Evolutionary conservation across 2,797 vertebrate species (phyloP).

Genomic region (Sebastes minor): DNA sequence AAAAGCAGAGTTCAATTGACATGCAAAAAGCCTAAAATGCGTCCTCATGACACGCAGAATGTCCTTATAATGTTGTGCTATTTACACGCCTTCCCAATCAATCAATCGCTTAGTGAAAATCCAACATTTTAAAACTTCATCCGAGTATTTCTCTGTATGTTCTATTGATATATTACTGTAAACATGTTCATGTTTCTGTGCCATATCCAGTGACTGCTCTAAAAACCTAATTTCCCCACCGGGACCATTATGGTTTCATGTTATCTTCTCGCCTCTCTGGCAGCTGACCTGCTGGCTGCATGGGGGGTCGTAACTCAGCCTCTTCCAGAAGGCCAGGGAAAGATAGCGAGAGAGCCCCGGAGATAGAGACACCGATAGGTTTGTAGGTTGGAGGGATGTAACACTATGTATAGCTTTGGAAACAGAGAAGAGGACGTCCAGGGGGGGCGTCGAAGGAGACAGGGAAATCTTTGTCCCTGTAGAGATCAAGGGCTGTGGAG

Average conservation of each 20-base stretch:
- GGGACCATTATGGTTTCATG: constrained; percentile 26
- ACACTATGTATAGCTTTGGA: constrained; percentile 60
- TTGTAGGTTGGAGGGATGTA: neutral
- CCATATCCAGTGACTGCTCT: neutral
- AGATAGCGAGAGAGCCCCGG: neutral
- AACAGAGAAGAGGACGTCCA: constrained; percentile 39
- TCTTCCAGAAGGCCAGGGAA: constrained; percentile 7
- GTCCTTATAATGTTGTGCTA: too few species aligned
- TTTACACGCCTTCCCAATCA: too few species aligned
- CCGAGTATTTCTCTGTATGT: neutral
- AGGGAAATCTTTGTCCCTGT: neutral
- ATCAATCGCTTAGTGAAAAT: too few species aligned
- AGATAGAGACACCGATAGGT: neutral
- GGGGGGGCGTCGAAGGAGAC: neutral
- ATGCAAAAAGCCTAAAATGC: too few species aligned
- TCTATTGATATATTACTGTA: neutral
- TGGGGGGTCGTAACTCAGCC: constrained; percentile 1
- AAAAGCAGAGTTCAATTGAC: fast-evolving
- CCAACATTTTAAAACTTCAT: neutral
- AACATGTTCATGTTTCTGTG: neutral
- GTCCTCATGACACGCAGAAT: too few species aligned
- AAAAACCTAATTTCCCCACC: constrained; percentile 17
- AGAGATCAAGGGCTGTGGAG: neutral
- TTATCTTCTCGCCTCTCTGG: constrained; percentile 17
- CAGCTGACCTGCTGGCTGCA: neutral